These are phyloP conservation scores for Hyaena hyaena DNA, from an alignment of 2,113 vertebrate species.

Conservation along the genomic window DNA sequence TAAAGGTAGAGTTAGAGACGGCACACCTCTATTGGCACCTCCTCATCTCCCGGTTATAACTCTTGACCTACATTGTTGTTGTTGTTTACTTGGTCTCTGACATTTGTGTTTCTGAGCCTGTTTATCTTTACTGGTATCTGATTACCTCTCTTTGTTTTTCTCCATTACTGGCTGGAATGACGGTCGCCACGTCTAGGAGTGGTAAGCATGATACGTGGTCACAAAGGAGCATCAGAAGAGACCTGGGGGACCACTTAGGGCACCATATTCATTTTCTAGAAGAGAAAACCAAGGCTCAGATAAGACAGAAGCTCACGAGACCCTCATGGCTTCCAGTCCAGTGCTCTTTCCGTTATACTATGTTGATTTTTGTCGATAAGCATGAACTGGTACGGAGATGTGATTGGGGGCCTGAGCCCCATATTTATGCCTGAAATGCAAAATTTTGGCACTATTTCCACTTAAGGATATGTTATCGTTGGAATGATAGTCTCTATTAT, in stretches of 20 bases:
- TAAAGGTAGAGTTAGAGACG: not conserved
- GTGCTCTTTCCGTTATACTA: not conserved
- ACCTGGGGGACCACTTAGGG: too few species aligned
- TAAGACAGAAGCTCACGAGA: not conserved
- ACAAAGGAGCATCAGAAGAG: not conserved
- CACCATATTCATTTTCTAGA: not conserved
- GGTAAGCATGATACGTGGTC: not conserved
- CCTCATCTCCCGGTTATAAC: not conserved
- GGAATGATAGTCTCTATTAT: not conserved
- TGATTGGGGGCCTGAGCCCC: not conserved
- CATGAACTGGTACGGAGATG: not conserved
- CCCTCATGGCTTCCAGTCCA: not conserved
- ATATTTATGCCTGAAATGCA: not conserved
- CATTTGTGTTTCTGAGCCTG: not conserved
- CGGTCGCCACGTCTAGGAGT: not conserved
- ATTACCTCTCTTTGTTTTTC: not conserved
- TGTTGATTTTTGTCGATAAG: not conserved
- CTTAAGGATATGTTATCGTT: not conserved
- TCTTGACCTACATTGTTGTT: not conserved
- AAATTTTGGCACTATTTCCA: not conserved
- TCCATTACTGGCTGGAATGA: not conserved
- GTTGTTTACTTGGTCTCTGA: not conserved
- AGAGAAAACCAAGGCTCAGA: not conserved
- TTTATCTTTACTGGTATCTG: not conserved
- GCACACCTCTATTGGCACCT: rapidly evolving